phyloP scores from a whole-genome alignment of 2,888 invertebrate genomes.

The Chalcosyrphus nemorum region DNA sequence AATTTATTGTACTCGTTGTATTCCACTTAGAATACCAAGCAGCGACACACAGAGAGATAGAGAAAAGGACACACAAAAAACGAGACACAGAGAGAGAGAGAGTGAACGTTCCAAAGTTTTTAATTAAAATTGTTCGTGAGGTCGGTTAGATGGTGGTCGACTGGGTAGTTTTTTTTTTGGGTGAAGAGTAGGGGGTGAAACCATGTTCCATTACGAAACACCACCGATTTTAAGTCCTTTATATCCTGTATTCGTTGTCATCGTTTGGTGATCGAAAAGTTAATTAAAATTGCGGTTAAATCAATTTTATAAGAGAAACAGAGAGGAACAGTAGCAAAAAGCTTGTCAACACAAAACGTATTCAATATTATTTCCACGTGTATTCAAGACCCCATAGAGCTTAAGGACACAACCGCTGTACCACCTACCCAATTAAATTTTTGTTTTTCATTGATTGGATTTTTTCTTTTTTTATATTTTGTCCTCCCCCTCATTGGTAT shows the following conservation, averaged over 20 bases:
- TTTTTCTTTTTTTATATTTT: background rate
- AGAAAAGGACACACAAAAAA: background rate
- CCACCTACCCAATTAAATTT: constrained; percentile 32
- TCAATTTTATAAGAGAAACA: constrained; percentile 43
- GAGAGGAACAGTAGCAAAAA: background rate
- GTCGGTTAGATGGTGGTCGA: constrained; percentile 57
- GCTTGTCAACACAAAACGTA: constrained; percentile 12
- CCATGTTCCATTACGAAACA: constrained; percentile 33
- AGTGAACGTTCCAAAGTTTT: constrained; percentile 58
- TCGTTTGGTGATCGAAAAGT: constrained; percentile 65
- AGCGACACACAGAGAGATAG: background rate
- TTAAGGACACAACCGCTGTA: constrained; percentile 30
- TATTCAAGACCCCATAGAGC: constrained; percentile 16
- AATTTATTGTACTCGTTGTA: constrained; percentile 54
- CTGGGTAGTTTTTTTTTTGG: constrained; percentile 40
- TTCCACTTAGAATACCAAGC: constrained; percentile 44
- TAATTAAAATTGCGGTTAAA: constrained; percentile 70
- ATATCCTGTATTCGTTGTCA: constrained; percentile 52
- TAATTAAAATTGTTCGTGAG: constrained; percentile 69
- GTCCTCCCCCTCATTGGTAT: background rate
- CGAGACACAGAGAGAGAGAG: background rate
- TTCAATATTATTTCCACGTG: constrained; percentile 29
- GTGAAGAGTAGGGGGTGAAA: background rate
- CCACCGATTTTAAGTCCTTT: constrained; percentile 42
- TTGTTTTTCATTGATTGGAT: constrained; percentile 5